Evolutionary conservation across 2,888 invertebrate genomes (phyloP), one percentile per base, ranked within the genome.

Genomic region (Atethmia centrago): DNA sequence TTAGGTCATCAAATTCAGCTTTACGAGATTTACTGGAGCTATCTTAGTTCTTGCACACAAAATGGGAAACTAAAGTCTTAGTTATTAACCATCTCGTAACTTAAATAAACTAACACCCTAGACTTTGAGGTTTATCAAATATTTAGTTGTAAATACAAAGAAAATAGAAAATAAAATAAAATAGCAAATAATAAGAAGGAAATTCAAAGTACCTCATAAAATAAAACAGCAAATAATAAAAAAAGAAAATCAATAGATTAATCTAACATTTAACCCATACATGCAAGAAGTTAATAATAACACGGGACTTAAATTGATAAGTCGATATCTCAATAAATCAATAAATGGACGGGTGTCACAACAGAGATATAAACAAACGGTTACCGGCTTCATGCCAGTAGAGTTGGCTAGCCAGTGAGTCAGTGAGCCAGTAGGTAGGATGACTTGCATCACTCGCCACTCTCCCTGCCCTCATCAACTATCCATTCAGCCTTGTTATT

Each of bases 301-400:
- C 9, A 28, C 1, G 19, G n/a, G 2, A 31, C 55, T 56, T 59
- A 64, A 59, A 70, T 72, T 31, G 12, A 31, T 40, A 25, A 63
- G 31, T 75, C 64, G 67, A 82, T 79, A 78, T 79, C 66, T 80
- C 81, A 85, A 82, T 83, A 80, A 85, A 85, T 85, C 71, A 80
- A 84, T 83, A 74, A 74, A 83, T 77, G 80, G 77, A 70, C 81
- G 83, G 83, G 86, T 89, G 89, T 90, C 90, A 91, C 78, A 91
- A 91, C 80, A 89, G 74, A 88, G 84, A 80, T 80, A 78, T 84
- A 80, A 87, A 87, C 64, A 75, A 71, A 64, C 19, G 21, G 64
- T 53, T 49, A 21, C 51, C 45, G 58, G 16, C 45, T 40, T 70
- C 56, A 25, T 31, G 45, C 58, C 28, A 51, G 62, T 58, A 12